Base-by-base conservation (phyloP, 2,797 vertebrate species). In the Lacerta viridis region DNA sequence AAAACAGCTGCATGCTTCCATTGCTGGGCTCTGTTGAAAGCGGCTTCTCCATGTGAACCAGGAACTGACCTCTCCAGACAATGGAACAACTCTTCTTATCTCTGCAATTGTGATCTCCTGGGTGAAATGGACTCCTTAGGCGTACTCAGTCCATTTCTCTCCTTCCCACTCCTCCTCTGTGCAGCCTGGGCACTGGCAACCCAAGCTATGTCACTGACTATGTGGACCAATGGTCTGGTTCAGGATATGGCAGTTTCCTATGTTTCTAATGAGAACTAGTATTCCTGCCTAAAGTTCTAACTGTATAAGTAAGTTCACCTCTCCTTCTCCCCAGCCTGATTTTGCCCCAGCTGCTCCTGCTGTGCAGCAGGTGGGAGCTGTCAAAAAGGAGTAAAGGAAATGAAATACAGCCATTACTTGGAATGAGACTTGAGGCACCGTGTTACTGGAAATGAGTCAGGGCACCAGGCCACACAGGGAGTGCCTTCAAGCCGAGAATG, bases 361-460 rank as follows among this genome's bases (percentile, higher is more conserved):
- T 71, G n/a, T 25, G 29, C n/a, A 71, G 43, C 43, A 69, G n/a
- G 76, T 86, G 85, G 7, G 39, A 46, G 46, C 66, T 55, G 23
- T 69, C n/a, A 86, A 43, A 76, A 66, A 75, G 25, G 17, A 39
- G 50, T 27, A 36, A 27, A 68, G 17, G 39, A 66, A 39, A 72
- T 85, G 74, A 78, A 86, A 86, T 55, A 33, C 46, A 69, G 71
- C n/a, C 43, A 66, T 69, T 43, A 55, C 64, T 86, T 71, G 64
- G 76, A 80, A 71, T 69, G 41, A 78, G 41, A 77, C 39, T 50
- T n/a, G 39, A 68, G 61, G 39, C 61, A 33, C 59, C 23, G 11
- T 69, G 20, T 20, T 61, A 55, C 71, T 41, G 18, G 43, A 55
- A 61, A 84, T 27, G 50, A 61, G 29, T 46, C 10, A 77, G 10